A percentile compares a stretch with the other conserved stretches of the same genome.
phyloP scores from a whole-genome alignment of 2,888 invertebrate species.

The Timema podura region DNA sequence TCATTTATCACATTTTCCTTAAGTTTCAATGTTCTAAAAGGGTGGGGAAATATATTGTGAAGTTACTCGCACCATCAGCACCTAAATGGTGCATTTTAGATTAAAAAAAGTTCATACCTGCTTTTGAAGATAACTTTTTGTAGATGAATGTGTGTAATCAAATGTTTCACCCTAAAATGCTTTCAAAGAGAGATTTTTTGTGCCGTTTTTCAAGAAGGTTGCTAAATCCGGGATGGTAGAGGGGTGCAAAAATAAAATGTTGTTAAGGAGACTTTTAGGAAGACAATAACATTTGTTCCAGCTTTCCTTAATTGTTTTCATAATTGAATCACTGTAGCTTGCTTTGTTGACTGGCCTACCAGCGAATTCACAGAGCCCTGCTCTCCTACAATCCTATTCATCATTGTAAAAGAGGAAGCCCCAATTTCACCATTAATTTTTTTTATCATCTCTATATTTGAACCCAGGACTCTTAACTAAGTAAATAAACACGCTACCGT shows the following conservation, averaged over 20 bases:
- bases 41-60: neutral
- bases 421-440: too few species aligned
- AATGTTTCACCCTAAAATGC: neutral
- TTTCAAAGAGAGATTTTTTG: neutral
- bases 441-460: too few species aligned
- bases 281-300: neutral
- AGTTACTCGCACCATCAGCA: neutral
- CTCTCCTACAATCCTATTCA: too few species aligned
- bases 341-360: neutral
- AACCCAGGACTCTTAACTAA: too few species aligned
- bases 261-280: neutral
- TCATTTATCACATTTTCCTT: neutral
- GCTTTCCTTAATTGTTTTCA: neutral
- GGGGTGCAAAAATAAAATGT: conserved; percentile 6
- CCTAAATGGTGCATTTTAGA: neutral
- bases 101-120: neutral
- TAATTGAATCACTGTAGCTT: neutral
- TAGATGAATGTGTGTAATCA: neutral
- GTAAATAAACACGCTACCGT: too few species aligned
- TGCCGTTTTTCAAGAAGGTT: neutral
- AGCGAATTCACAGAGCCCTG: too few species aligned
- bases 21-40: neutral
- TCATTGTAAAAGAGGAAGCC: too few species aligned
- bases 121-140: neutral
- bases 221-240: neutral